Conservation (phyloP, 2,113 vertebrate genomes). For the Raphicerus campestris region DNA sequence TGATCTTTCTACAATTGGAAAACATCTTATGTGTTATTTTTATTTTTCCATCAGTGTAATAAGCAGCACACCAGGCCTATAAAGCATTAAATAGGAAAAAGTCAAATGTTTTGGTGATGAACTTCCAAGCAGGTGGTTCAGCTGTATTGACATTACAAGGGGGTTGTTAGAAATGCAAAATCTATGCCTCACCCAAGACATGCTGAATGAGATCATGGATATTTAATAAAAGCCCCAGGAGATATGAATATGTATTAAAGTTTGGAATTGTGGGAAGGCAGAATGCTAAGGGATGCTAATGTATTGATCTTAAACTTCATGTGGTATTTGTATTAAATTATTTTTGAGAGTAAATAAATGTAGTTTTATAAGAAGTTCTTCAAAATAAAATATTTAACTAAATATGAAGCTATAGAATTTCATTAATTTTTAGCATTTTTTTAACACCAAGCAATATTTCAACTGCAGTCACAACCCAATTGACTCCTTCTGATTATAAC, state of each 20-base stretch:
- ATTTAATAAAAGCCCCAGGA: not conserved
- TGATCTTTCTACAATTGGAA: not conserved
- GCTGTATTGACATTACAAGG: not conserved
- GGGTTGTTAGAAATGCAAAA: not conserved
- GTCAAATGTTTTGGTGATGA: not conserved
- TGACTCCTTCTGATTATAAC: not conserved
- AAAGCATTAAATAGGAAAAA: not conserved
- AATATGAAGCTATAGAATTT: not conserved
- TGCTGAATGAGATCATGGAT: not conserved
- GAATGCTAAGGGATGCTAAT: not conserved
- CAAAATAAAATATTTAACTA: not conserved
- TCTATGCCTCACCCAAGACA: rapidly evolving
- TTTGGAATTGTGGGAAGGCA: not conserved
- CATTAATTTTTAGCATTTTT: not conserved
- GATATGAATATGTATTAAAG: not conserved
- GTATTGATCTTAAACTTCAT: not conserved
- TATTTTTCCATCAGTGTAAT: not conserved
- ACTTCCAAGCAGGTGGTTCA: not conserved
- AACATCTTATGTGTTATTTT: not conserved
- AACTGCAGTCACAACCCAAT: not conserved
- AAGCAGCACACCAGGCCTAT: not conserved
- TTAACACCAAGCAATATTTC: not conserved
- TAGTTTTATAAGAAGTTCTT: not conserved
- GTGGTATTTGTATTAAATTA: not conserved
- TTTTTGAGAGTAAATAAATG: not conserved